Evolutionary conservation across 2,797 vertebrate genomes (phyloP).

Genomic region (Gastrophryne carolinensis): DNA sequence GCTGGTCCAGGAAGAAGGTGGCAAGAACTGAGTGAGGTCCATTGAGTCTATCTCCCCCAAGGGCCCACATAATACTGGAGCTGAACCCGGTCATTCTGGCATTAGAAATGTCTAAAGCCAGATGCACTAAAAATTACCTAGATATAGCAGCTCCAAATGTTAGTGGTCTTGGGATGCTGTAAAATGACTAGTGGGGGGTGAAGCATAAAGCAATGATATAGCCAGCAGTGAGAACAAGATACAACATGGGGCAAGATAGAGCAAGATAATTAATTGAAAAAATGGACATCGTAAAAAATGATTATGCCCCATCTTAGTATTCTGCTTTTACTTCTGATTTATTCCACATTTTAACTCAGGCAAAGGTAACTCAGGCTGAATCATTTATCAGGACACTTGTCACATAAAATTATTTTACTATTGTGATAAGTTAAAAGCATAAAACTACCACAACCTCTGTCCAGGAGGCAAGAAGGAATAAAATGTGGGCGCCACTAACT

Average conservation of each 20-base stretch:
- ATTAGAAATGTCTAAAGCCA: no score
- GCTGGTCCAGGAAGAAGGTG: no score
- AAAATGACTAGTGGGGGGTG: no score
- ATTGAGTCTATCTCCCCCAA: no score
- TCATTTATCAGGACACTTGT: constrained; percentile 43
- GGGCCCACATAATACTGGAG: no score
- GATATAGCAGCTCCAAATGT: no score
- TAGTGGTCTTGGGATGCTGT: no score
- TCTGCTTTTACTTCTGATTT: constrained; percentile 18
- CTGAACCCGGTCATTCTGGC: no score
- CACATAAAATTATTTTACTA: constrained; percentile 45
- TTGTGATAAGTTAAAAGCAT: constrained; percentile 34
- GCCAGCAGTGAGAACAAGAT: no score
- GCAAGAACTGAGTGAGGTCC: no score
- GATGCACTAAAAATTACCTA: no score
- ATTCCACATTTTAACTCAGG: constrained; percentile 1
- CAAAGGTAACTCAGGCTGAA: constrained; percentile 31
- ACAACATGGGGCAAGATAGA: not conserved
- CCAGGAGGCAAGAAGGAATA: constrained; percentile 35
- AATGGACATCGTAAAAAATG: not conserved
- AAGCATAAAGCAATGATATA: no score
- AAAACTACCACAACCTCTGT: constrained; percentile 33
- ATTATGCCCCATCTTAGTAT: not conserved
- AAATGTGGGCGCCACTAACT: constrained; percentile 29
- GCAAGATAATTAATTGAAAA: not conserved